phyloP scores from a whole-genome alignment of 2,888 invertebrate species.

The Cryptus armator region DNA sequence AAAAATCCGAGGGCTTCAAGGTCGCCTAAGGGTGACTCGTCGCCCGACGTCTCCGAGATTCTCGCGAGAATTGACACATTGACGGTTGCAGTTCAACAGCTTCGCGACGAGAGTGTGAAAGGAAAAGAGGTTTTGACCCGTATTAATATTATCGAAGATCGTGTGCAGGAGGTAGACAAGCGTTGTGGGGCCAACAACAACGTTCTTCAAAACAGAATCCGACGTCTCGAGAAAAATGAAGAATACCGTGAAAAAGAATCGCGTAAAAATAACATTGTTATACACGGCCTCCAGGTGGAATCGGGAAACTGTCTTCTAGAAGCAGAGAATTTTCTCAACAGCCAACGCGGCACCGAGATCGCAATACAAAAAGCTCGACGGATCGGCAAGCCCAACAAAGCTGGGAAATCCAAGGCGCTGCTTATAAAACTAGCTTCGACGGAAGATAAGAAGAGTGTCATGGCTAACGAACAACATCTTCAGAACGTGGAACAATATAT shows the following conservation, averaged over 20 bases:
- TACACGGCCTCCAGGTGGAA: not conserved
- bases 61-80: too few relatives aligned
- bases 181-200: too few relatives aligned
- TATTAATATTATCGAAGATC: too few relatives aligned
- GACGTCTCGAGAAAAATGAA: not conserved
- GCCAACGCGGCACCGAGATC: not conserved
- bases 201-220: too few relatives aligned
- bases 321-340: not conserved
- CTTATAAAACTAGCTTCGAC: not conserved
- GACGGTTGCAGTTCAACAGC: too few relatives aligned
- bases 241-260: not conserved
- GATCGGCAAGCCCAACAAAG: not conserved
- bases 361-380: not conserved
- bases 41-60: too few relatives aligned
- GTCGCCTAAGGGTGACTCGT: too few relatives aligned
- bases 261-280: not conserved
- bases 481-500: not conserved
- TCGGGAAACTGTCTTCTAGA: not conserved
- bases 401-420: not conserved
- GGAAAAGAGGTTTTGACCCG: too few relatives aligned
- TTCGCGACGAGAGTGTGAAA: too few relatives aligned
- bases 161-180: too few relatives aligned
- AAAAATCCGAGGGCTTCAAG: too few relatives aligned
- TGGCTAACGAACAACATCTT: not conserved
- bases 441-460: conserved; percentile 3